Evolutionary conservation across 2,888 invertebrate species (phyloP), one percentile per base, ranked within the genome.

Genomic region (Neoascia interrupta): DNA sequence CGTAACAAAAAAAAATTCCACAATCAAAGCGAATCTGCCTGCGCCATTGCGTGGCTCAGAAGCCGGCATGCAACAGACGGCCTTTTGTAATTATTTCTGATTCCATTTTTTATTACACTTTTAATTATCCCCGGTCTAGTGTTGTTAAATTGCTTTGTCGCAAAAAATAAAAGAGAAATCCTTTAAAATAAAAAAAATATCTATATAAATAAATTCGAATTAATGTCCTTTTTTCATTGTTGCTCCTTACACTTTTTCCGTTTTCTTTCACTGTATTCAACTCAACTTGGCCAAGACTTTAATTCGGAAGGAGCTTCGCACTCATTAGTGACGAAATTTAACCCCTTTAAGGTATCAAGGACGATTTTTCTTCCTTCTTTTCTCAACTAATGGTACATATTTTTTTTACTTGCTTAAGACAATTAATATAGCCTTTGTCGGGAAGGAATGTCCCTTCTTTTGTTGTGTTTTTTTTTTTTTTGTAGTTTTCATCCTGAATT

Each of bases 261-360:
- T 37, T 11, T 37, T 10, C 21, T 1, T 15, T 21, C 10, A 5
- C 10, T 10, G 23, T n/a, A n/a, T n/a, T n/a, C n/a, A n/a, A n/a
- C 8, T 28, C 15, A 58, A 45, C 56, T 45, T 21, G 11, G 18
- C 16, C 13, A 18, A 47, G 43, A 51, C 51, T 37, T 72, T 49
- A 47, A 39, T 41, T 51, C 41, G 16, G 28, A 73, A 23, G 16
- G n/a, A 58, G 41, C 26, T 58, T 37, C 39, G 4, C 58, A 53
- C 76, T 76, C 76, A 70, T 76, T 76, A 76, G 64, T 76, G 72
- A 76, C 47, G n/a, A 47, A 76, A 53, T 72, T 64, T 47, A 72
- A 72, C 70, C 76, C 76, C 58, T 66, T 64, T 39, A 76, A 72
- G 58, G 61, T 72, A 76, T 72, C 51, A 47, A 58, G 51, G 37